Evolutionary conservation across 1,140 invertebrate genomes (phyloP).

Genomic region (Tetraneura akinire): DNA sequence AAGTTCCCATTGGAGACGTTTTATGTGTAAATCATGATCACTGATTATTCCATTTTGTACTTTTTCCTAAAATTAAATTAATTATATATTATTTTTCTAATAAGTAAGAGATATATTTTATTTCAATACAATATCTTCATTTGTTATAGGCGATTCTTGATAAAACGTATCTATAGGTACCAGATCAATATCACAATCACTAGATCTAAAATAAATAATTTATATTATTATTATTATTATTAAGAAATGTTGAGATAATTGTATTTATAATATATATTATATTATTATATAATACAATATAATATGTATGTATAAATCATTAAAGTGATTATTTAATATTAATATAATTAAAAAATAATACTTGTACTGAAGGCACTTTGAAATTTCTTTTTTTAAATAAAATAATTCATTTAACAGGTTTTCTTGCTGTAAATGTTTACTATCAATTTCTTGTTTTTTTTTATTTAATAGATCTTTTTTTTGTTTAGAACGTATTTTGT

Average conservation of each 20-base stretch:
- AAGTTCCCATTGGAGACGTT: conserved; percentile 38
- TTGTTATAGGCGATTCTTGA: background rate
- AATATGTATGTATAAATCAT: too few relatives aligned
- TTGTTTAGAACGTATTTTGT: conserved; percentile 48
- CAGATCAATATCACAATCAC: conserved; percentile 43
- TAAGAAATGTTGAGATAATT: too few relatives aligned
- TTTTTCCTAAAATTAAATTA: conserved; percentile 19
- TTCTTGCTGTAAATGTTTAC: conserved; percentile 50
- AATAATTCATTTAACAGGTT: conserved; percentile 36
- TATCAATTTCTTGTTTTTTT: conserved; percentile 49
- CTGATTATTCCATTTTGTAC: conserved; percentile 17
- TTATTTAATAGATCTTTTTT: conserved; percentile 47
- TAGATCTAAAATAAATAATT: conserved; percentile 35
- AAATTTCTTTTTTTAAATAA: conserved; percentile 47
- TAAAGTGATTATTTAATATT: too few relatives aligned
- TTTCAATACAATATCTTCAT: conserved; percentile 10
- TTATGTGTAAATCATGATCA: conserved; percentile 42
- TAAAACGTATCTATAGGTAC: conserved; percentile 28
- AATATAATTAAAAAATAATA: background rate
- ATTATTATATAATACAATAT: too few relatives aligned
- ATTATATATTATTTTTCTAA: background rate
- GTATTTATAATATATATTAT: too few relatives aligned
- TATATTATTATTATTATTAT: background rate
- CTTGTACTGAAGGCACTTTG: conserved; percentile 39
- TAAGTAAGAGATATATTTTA: conserved; percentile 1